Evolutionary conservation across 2,888 invertebrate species (phyloP).

Genomic region (Pimpla rufipes): DNA sequence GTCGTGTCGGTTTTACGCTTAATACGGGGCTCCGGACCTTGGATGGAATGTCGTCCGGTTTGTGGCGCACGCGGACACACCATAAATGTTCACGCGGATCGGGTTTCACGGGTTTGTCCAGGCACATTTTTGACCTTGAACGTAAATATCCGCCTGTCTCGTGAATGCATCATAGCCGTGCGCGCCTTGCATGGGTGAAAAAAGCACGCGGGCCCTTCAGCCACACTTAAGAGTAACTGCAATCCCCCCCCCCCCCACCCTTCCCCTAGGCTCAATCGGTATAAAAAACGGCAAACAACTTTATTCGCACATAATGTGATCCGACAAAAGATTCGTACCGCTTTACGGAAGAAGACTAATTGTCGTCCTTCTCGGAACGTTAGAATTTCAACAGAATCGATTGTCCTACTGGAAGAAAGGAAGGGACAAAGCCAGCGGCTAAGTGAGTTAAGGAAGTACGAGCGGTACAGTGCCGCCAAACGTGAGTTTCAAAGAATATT

Average conservation of each 20-base stretch:
- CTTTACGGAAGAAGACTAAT: not conserved
- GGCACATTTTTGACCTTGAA: conserved; percentile 41
- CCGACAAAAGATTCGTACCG: not conserved
- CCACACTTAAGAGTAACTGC: conserved; percentile 22
- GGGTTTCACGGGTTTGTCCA: conserved; percentile 48
- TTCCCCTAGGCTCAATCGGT: no score
- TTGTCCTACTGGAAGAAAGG: not conserved
- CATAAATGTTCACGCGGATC: conserved; percentile 50
- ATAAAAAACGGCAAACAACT: no score
- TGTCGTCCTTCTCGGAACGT: not conserved
- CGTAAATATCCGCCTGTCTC: conserved; percentile 33
- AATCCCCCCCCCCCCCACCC: no score
- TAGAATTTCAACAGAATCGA: not conserved
- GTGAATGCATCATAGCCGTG: conserved; percentile 1
- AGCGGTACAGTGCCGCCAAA: no score
- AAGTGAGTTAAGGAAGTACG: no score
- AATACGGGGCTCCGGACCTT: conserved; percentile 65
- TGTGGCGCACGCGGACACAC: conserved; percentile 42
- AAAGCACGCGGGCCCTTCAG: not conserved
- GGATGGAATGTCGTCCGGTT: conserved; percentile 71
- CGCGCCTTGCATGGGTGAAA: conserved; percentile 11
- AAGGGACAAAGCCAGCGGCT: no score
- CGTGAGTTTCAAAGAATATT: no score
- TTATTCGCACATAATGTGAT: not conserved
- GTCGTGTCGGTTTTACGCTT: conserved; percentile 37